Percentiles rank a stretch among this genome's conserved stretches.
Evolutionary conservation across 2,113 vertebrate species (phyloP).

Genomic region (Tenrec ecaudatus): DNA sequence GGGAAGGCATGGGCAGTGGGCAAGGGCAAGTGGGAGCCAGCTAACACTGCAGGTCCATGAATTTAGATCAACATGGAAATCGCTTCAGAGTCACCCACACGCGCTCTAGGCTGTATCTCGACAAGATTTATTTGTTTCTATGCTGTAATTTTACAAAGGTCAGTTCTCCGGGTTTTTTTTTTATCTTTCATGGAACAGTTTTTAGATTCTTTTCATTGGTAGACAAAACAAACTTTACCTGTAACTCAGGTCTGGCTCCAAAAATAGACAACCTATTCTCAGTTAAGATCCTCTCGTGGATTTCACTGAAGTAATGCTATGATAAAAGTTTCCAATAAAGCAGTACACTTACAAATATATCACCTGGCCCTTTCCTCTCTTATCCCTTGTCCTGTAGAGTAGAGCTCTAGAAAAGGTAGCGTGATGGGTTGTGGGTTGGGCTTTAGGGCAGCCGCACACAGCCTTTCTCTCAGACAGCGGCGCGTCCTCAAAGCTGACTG

Average conservation of each 20-base stretch:
- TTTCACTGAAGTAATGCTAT: not conserved
- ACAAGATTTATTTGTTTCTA: conserved; percentile 39
- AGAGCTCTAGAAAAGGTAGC: conserved; percentile 16
- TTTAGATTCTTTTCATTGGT: conserved; percentile 31
- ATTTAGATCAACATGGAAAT: conserved; percentile 47
- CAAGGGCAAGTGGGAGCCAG: not conserved
- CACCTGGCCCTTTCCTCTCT: not conserved
- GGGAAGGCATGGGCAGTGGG: not conserved
- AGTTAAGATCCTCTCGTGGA: not conserved
- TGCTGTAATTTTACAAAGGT: not conserved
- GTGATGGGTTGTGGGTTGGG: not conserved
- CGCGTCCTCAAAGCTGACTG: not conserved
- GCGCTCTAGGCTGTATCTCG: not conserved
- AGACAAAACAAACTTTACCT: conserved; percentile 44
- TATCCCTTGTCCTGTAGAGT: conserved; percentile 1
- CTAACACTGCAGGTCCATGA: not conserved
- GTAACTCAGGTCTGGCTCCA: conserved; percentile 1
- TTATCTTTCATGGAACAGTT: not conserved
- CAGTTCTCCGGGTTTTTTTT: not conserved
- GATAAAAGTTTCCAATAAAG: conserved; percentile 4
- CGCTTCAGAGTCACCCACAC: not conserved
- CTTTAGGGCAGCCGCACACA: conserved; percentile 44
- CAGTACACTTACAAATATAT: not conserved
- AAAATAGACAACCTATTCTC: conserved; percentile 47
- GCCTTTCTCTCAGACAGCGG: not conserved